A percentile compares a stretch with the other conserved stretches of the same genome.
Conservation (phyloP, 2,113 vertebrate genomes). For the Gymnarchus niloticus region DNA sequence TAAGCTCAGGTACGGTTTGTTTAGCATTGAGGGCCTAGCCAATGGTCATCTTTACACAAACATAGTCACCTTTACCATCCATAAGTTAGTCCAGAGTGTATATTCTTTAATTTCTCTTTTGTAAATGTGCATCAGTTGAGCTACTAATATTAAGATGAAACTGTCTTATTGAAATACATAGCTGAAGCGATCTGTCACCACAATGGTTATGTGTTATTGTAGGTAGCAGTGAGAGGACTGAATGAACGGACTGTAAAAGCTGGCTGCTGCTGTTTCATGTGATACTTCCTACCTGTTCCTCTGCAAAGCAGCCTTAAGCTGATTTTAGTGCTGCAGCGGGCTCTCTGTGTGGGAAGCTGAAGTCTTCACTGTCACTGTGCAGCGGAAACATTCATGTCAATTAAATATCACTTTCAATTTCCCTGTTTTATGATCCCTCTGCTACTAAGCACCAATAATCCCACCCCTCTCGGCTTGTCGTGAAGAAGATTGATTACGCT, state of each 20-base stretch:
- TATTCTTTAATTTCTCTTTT: too few relatives aligned
- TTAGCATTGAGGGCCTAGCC: neutral
- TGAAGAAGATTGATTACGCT: constrained; percentile 77
- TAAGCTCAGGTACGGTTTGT: too few relatives aligned
- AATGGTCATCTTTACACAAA: neutral
- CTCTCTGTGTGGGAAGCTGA: constrained; percentile 35
- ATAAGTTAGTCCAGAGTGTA: too few relatives aligned
- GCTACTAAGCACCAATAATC: constrained; percentile 80
- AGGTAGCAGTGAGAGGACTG: neutral
- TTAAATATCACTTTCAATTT: constrained; percentile 83
- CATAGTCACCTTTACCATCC: neutral
- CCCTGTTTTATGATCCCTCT: constrained; percentile 76
- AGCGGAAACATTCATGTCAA: constrained; percentile 75
- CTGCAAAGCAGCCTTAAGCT: constrained; percentile 49
- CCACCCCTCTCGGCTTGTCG: constrained; percentile 73
- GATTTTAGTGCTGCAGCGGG: constrained; percentile 48
- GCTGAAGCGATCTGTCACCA: neutral
- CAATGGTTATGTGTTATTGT: neutral
- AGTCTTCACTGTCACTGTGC: constrained; percentile 44
- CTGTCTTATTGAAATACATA: neutral
- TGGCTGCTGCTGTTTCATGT: constrained; percentile 35
- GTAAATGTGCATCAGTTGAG: too few relatives aligned
- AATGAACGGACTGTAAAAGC: neutral
- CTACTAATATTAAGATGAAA: too few relatives aligned
- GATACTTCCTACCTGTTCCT: constrained; percentile 53